Conservation (phyloP, 2,797 vertebrate species). For the Pseudochaenichthys georgianus region DNA sequence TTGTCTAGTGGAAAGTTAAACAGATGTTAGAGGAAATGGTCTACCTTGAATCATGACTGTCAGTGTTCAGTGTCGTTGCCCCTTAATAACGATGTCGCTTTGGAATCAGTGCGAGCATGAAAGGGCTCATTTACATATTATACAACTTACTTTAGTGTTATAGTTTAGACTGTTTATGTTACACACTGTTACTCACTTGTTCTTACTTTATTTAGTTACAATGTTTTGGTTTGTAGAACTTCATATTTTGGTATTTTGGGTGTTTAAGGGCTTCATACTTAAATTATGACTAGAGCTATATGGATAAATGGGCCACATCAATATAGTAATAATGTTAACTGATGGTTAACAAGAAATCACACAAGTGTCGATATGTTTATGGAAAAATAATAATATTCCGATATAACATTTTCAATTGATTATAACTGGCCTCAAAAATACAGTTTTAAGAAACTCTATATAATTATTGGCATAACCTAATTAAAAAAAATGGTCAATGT, state of each 20-base stretch:
- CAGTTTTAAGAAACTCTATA: neutral
- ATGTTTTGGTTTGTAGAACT: neutral
- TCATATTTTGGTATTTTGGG: neutral
- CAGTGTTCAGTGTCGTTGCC: neutral
- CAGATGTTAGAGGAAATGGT: conserved; percentile 40
- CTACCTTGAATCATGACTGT: conserved; percentile 26
- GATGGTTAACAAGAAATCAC: neutral
- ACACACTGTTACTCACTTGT: neutral
- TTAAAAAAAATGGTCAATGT: too few species aligned
- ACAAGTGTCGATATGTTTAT: neutral
- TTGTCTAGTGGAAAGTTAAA: conserved; percentile 49
- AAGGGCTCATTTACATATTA: neutral
- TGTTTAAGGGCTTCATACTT: neutral
- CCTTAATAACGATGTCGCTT: neutral
- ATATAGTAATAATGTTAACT: too few species aligned
- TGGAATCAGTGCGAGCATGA: conserved; percentile 2
- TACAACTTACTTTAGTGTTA: neutral
- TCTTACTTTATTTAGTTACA: neutral
- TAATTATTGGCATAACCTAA: too few species aligned
- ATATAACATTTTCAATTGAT: too few species aligned
- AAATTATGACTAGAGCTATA: neutral
- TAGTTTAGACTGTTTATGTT: neutral
- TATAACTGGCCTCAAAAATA: neutral
- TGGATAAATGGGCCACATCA: neutral
- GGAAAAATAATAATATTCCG: too few species aligned